A percentile compares a stretch with the other conserved stretches of the same genome.
Evolutionary conservation across 2,888 invertebrate species (phyloP).

Genomic region (Melolontha melolontha): DNA sequence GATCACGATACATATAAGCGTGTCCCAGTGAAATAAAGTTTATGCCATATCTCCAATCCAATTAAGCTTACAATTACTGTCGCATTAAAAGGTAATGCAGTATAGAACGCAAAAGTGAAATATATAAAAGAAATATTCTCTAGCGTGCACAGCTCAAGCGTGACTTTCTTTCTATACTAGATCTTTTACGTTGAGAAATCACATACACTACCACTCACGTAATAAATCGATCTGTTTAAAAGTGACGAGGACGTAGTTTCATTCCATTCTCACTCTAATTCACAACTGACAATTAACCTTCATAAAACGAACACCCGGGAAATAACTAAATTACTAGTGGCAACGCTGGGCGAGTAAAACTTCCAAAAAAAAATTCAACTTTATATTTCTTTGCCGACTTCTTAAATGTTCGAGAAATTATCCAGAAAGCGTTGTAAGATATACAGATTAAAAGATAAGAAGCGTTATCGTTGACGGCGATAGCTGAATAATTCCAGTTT

Average conservation of each 20-base stretch:
- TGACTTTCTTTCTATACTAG: too few species aligned
- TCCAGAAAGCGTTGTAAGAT: too few species aligned
- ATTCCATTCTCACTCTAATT: neutral
- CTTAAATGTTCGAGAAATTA: too few species aligned
- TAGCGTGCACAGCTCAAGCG: too few species aligned
- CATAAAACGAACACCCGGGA: too few species aligned
- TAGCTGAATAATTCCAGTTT: slow-evolving; percentile 17
- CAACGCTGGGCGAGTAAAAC: too few species aligned
- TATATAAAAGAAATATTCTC: neutral
- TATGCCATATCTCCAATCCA: slow-evolving; percentile 36
- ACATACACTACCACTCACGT: slow-evolving; percentile 26
- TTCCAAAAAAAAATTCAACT: too few species aligned
- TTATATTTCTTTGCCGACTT: too few species aligned
- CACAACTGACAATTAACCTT: too few species aligned
- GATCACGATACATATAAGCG: neutral
- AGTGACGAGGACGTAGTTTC: slow-evolving; percentile 17
- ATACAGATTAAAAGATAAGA: slow-evolving; percentile 13
- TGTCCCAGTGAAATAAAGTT: slow-evolving; percentile 24
- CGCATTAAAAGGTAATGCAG: slow-evolving; percentile 27
- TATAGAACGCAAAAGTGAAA: slow-evolving; percentile 7
- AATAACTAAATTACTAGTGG: too few species aligned
- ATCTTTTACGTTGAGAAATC: neutral
- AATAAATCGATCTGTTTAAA: slow-evolving; percentile 35
- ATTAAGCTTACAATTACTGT: slow-evolving; percentile 22
- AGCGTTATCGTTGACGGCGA: slow-evolving; percentile 6